These are phyloP conservation scores for Epinotia bilunana DNA, from an alignment of 2,888 invertebrate genomes.

Conservation along the genomic window DNA sequence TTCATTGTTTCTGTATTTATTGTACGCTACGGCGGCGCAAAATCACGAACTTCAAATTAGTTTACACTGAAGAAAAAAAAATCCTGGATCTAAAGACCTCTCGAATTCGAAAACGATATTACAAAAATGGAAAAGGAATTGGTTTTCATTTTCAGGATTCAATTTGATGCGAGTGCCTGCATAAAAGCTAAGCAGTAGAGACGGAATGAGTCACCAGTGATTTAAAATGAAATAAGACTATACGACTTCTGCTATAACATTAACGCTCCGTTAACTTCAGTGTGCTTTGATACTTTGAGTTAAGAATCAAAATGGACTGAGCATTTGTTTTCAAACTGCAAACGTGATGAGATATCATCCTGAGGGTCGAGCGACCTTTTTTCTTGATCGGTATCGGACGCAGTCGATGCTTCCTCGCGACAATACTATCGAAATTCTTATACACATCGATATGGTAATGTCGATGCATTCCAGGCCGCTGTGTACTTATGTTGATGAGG, in stretches of 20 bases:
- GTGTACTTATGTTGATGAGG: slow-evolving; percentile 82
- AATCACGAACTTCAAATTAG: slow-evolving; percentile 18
- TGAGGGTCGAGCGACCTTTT: slow-evolving; percentile 73
- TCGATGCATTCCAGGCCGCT: slow-evolving; percentile 74
- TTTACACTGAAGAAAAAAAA: slow-evolving; percentile 52
- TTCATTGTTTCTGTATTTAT: slow-evolving; percentile 20
- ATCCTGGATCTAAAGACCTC: slow-evolving; percentile 52
- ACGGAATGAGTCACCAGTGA: slow-evolving; percentile 75
- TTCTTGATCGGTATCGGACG: slow-evolving; percentile 74
- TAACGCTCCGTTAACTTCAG: slow-evolving; percentile 40
- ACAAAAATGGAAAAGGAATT: slow-evolving; percentile 39
- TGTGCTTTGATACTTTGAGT: slow-evolving; percentile 47
- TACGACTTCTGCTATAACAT: slow-evolving; percentile 54
- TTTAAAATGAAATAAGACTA: slow-evolving; percentile 71
- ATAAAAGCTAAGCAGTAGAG: slow-evolving; percentile 64
- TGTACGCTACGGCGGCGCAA: background rate
- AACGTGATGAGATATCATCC: slow-evolving; percentile 55
- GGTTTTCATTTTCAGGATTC: slow-evolving; percentile 53
- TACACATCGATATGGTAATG: slow-evolving; percentile 78
- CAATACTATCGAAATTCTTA: slow-evolving; percentile 64
- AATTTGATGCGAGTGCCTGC: slow-evolving; percentile 60
- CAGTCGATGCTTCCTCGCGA: slow-evolving; percentile 73
- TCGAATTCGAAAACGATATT: slow-evolving; percentile 36
- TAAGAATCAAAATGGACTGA: slow-evolving; percentile 56
- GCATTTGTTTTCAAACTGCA: slow-evolving; percentile 43